Evolutionary conservation across 2,888 invertebrate genomes (phyloP).

Genomic region (Scrobipalpa costella): DNA sequence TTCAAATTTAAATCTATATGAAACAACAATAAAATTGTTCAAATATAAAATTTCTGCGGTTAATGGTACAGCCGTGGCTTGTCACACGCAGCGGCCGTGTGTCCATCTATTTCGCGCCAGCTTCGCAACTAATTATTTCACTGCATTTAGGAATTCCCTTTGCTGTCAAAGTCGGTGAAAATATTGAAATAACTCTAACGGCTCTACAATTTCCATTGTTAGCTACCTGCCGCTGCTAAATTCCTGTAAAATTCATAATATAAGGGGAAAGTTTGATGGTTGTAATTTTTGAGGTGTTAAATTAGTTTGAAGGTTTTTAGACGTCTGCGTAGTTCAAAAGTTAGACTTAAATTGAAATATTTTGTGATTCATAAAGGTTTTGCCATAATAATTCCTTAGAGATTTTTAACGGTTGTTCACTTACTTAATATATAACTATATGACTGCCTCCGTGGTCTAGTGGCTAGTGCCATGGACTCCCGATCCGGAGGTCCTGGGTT

Average conservation of each 20-base stretch:
- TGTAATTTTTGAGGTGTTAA: not conserved
- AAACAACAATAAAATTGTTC: too few species aligned
- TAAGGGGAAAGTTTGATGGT: not conserved
- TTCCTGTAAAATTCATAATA: slow-evolving; percentile 1
- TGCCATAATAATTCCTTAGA: too few species aligned
- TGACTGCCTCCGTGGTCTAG: too few species aligned
- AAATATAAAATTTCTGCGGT: too few species aligned
- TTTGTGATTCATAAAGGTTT: too few species aligned
- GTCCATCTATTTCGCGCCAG: slow-evolving; percentile 45
- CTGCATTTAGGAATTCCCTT: slow-evolving; percentile 74
- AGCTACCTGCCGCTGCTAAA: not conserved
- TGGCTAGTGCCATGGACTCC: too few species aligned
- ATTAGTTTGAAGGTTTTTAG: not conserved
- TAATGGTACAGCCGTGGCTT: not conserved
- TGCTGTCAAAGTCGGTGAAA: slow-evolving; percentile 66
- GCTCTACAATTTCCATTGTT: slow-evolving; percentile 22
- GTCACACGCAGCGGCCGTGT: slow-evolving; percentile 32
- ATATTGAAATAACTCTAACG: slow-evolving; percentile 60
- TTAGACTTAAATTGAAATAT: too few species aligned
- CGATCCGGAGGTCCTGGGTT: too few species aligned
- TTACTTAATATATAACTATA: too few species aligned
- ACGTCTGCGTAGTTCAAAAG: slow-evolving; percentile 9
- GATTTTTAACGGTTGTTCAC: too few species aligned
- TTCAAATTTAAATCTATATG: too few species aligned
- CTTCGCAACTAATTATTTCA: slow-evolving; percentile 73